A percentile compares a stretch with the other conserved stretches of the same genome.
These are phyloP conservation scores for Python bivittatus DNA, from an alignment of 2,113 vertebrate genomes.

Conservation along the genomic window DNA sequence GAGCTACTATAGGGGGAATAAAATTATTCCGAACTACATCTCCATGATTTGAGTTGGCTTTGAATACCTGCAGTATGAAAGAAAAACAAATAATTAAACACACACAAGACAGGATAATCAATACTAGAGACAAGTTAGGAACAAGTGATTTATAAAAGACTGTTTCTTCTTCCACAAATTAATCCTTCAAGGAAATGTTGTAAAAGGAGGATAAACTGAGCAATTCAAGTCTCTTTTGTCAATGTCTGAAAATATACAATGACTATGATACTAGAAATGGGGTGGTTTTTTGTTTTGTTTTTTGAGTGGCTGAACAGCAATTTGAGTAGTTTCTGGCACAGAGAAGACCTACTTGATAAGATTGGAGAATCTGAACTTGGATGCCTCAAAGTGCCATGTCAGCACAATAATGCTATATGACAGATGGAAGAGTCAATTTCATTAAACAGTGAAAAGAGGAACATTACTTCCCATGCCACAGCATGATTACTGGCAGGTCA, in stretches of 20 bases:
- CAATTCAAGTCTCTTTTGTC: not conserved
- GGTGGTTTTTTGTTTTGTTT: too few species aligned
- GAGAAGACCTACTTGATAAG: not conserved
- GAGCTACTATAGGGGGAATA: conserved; percentile 79
- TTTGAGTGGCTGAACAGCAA: not conserved
- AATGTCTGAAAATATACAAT: not conserved
- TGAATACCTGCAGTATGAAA: conserved; percentile 71
- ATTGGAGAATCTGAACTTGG: not conserved
- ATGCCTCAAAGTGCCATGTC: not conserved
- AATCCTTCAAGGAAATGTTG: not conserved
- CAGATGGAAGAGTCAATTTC: too few species aligned
- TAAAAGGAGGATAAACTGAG: not conserved
- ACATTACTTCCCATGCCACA: too few species aligned
- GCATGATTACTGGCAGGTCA: too few species aligned
- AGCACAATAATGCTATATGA: not conserved
- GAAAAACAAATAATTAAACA: not conserved
- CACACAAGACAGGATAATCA: not conserved
- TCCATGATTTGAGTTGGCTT: conserved; percentile 77
- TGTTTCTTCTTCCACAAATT: not conserved
- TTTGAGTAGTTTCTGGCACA: not conserved
- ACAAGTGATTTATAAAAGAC: not conserved
- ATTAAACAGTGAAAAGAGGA: too few species aligned
- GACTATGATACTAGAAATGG: not conserved
- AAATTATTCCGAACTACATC: conserved; percentile 79
- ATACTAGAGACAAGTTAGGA: not conserved